Evolutionary conservation across 2,797 vertebrate species (phyloP), one percentile per base, ranked within the genome.

Genomic region (Enteromius fasciolatus): DNA sequence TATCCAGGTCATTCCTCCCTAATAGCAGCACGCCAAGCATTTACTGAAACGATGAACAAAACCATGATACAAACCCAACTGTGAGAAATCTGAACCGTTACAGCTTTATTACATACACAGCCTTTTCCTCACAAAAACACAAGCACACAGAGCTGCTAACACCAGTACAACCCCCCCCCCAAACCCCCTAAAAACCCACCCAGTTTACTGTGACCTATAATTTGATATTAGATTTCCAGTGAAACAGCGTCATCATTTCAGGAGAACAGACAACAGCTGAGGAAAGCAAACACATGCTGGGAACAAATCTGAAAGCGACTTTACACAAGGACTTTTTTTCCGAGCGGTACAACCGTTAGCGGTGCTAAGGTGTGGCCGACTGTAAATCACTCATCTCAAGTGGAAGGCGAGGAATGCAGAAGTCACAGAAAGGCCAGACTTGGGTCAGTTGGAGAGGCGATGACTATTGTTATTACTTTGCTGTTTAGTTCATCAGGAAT

Each of bases 361-460:
- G 4, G n/a, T 25, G 57, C 14, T 50, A 25, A 31, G 79, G 57
- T 81, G 67, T 18, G 57, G 36, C n/a, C 14, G 6, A 52, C n/a
- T 54, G n/a, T 66, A 66, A 75, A 81, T 75, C 57, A 66, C 59
- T 52, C 41, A 70, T 14, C 57, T 73, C n/a, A 64, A 81, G 70
- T 74, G 46, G 46, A 75, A 52, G 17, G 70, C 17, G 5, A 41
- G 23, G 69, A 81, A 81, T 81, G 11, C 17, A 63, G 33, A 23
- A 48, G 80, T 66, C 44, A 74, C 0, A 0, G 36, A 76, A 76
- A 68, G 33, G 63, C 18, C 80, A 75, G 12, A 36, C 12, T 18
- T 4, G n/a, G 17, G 23, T 15, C 9, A 23, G 46, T 11, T 14
- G 15, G 46, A 1, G 17, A 73, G 17, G 31, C 4, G 25, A 33